Conservation (phyloP, 2,113 vertebrate species). For the Garra rufa region DNA sequence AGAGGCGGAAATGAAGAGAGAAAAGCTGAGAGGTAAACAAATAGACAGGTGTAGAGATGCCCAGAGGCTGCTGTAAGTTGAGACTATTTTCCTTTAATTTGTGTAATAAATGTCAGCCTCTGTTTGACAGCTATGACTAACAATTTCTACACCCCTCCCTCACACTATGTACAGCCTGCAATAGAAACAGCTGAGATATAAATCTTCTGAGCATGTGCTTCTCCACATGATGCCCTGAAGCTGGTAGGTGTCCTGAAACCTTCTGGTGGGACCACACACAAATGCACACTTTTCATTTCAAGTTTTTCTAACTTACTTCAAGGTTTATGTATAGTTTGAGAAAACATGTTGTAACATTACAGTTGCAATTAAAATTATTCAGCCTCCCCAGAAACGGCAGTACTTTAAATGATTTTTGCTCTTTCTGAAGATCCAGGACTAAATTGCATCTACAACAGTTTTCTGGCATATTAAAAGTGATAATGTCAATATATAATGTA, state of each 20-base stretch:
- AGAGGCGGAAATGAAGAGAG: conserved; percentile 60
- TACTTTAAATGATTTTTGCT: too few relatives aligned
- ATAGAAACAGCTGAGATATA: conserved; percentile 5
- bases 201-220: neutral
- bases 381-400: too few relatives aligned
- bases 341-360: too few relatives aligned
- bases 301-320: neutral
- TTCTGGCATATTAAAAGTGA: too few relatives aligned
- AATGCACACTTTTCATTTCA: too few relatives aligned
- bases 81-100: conserved; percentile 63
- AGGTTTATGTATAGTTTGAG: neutral
- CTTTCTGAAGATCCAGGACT: too few relatives aligned
- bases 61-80: conserved; percentile 63
- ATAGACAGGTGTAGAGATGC: conserved; percentile 38
- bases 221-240: neutral
- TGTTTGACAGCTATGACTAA: conserved; percentile 58
- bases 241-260: neutral
- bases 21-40: conserved; percentile 38
- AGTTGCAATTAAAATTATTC: too few relatives aligned
- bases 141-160: conserved; percentile 55
- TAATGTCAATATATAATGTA: too few relatives aligned
- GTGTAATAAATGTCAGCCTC: conserved; percentile 64
- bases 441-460: too few relatives aligned
- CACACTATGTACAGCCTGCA: conserved; percentile 2
- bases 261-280: conserved; percentile 52